phyloP scores from a whole-genome alignment of 2,888 invertebrate species.

The Syrphus vitripennis region DNA sequence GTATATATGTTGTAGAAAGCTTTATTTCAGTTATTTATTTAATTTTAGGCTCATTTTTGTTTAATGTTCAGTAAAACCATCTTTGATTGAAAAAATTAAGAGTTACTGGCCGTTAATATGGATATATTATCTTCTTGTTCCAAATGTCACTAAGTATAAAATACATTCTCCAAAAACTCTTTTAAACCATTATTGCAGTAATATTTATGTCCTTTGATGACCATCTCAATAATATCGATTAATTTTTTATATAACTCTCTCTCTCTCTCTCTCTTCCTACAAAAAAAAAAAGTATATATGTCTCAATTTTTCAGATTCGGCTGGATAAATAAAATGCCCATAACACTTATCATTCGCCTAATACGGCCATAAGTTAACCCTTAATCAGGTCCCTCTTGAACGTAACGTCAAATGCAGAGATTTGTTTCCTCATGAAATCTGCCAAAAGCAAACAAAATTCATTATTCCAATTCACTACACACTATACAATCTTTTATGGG shows the following conservation, averaged over 20 bases:
- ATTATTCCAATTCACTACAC: conserved; percentile 21
- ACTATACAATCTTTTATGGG: not conserved
- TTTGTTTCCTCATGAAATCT: not conserved
- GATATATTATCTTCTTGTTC: not conserved
- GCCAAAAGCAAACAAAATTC: conserved; percentile 15
- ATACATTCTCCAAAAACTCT: not conserved
- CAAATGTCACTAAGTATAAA: not conserved
- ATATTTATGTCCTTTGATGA: not conserved
- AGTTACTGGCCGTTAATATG: not conserved
- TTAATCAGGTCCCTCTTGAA: not conserved
- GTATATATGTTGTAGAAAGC: too few species aligned
- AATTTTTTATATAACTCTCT: not conserved
- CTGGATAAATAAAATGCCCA: conserved; percentile 6
- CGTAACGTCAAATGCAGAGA: conserved; percentile 4
- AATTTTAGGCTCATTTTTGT: too few species aligned
- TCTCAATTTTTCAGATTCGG: conserved; percentile 3
- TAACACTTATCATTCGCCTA: conserved; percentile 26
- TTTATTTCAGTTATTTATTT: too few species aligned
- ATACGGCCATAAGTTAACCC: conserved; percentile 21
- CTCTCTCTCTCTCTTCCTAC: too few species aligned
- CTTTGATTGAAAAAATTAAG: not conserved
- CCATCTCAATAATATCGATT: conserved; percentile 12
- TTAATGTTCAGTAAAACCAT: not conserved
- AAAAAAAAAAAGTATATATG: not conserved
- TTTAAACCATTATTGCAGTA: not conserved